Percentiles rank a stretch among this genome's conserved stretches.
Evolutionary conservation across 2,113 vertebrate species (phyloP).

Genomic region (Alaudala cheleensis): DNA sequence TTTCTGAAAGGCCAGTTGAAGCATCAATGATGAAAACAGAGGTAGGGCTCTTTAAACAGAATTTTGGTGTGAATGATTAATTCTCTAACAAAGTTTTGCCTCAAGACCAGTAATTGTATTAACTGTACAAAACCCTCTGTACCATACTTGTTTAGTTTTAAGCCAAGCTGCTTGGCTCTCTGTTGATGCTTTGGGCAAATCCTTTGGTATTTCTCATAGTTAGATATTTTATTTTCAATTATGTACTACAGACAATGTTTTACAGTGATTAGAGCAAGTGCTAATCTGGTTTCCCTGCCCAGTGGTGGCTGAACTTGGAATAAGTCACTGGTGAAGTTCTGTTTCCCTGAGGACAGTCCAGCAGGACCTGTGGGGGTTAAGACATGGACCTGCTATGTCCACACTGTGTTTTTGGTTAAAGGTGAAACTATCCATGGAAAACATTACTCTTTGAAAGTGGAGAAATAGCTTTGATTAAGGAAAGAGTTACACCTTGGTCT

Average conservation of each 20-base stretch:
- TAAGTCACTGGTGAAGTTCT: not conserved
- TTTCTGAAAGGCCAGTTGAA: conserved; percentile 76
- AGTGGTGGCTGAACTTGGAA: not conserved
- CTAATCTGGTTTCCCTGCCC: not conserved
- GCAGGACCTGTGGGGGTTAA: rapidly evolving
- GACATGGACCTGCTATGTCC: not conserved
- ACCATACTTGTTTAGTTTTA: not conserved
- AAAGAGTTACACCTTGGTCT: not conserved
- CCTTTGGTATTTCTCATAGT: not conserved
- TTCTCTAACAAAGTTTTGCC: not conserved
- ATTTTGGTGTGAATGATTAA: not conserved
- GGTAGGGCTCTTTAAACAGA: conserved; percentile 68
- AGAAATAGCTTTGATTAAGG: not conserved
- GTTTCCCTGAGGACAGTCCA: not conserved
- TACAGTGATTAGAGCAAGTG: not conserved
- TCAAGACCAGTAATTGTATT: not conserved
- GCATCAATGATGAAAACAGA: conserved; percentile 72
- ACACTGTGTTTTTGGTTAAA: not conserved
- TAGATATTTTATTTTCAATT: not conserved
- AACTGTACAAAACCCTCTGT: not conserved
- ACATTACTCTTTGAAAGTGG: not conserved
- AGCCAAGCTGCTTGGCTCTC: not conserved
- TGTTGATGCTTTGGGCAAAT: not conserved
- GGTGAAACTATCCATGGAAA: not conserved
- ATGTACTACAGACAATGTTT: not conserved